A percentile compares a stretch with the other conserved stretches of the same genome.
Conservation (phyloP, 2,113 vertebrate species). For the Cepphus grylle region DNA sequence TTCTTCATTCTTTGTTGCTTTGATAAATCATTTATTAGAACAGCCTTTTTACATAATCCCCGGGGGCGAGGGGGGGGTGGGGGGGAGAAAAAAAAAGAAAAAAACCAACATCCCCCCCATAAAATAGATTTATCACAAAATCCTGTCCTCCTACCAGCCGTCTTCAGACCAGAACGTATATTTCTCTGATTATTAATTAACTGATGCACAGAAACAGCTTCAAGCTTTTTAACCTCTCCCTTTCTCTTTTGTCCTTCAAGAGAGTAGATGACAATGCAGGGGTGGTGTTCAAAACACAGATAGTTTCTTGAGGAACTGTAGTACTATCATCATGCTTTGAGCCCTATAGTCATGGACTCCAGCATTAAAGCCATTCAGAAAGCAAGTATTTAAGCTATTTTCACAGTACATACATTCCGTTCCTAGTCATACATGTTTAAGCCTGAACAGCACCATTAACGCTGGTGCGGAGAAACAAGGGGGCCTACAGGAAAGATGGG, state of each 20-base stretch:
- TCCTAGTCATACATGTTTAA: not conserved
- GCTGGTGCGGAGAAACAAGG: not conserved
- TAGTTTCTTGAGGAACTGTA: not conserved
- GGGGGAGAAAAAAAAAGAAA: not conserved
- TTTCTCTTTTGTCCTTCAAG: slow-evolving; percentile 30
- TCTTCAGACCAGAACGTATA: slow-evolving; percentile 32
- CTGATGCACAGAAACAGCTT: slow-evolving; percentile 5
- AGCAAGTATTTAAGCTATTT: not conserved
- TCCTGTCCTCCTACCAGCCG: slow-evolving; percentile 55
- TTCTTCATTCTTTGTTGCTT: slow-evolving; percentile 10
- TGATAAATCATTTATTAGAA: slow-evolving; percentile 65
- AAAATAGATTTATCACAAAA: slow-evolving; percentile 66
- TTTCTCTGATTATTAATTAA: slow-evolving; percentile 67
- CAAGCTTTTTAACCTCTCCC: slow-evolving; percentile 42
- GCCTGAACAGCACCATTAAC: not conserved
- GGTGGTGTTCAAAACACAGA: not conserved
- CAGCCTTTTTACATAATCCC: slow-evolving; percentile 28
- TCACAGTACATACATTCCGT: not conserved
- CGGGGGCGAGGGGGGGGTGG: not conserved
- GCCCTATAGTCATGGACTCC: not conserved
- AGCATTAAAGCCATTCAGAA: not conserved
- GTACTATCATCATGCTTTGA: not conserved
- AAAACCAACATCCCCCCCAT: not conserved
- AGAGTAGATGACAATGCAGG: not conserved
- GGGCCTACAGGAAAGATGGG: too few species aligned